phyloP scores from a whole-genome alignment of 2,113 vertebrate species.

The Eulemur rufifrons region DNA sequence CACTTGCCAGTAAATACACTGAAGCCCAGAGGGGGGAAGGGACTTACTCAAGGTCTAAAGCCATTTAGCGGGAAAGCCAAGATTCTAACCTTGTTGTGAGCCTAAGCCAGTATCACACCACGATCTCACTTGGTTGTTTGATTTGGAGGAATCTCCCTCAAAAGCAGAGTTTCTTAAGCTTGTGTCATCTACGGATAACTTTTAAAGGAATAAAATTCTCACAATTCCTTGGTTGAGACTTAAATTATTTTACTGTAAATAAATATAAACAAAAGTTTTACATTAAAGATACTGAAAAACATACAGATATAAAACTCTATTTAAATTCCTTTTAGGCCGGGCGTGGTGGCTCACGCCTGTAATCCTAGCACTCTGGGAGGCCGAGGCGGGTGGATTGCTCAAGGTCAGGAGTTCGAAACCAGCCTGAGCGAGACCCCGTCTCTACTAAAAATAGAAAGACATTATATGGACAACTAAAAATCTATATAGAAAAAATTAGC shows the following conservation, averaged over 20 bases:
- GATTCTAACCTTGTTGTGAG: not conserved
- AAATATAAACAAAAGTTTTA: not conserved
- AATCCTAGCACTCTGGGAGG: too few species aligned
- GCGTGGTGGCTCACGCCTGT: too few species aligned
- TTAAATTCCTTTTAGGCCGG: not conserved
- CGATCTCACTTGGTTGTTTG: not conserved
- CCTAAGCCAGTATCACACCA: not conserved
- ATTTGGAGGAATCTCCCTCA: not conserved
- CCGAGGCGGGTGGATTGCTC: too few species aligned
- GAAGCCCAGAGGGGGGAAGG: not conserved
- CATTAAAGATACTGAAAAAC: not conserved
- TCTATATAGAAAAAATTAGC: too few species aligned
- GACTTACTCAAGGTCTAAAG: not conserved
- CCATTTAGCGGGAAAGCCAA: not conserved
- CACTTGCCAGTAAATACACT: not conserved
- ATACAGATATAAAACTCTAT: not conserved
- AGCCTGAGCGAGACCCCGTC: too few species aligned
- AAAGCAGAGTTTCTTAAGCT: not conserved
- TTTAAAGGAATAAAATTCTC: constrained; percentile 1
- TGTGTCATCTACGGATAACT: not conserved
- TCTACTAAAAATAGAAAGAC: too few species aligned
- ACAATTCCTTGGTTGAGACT: not conserved
- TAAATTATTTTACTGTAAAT: not conserved
- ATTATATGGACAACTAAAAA: too few species aligned
- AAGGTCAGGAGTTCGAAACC: too few species aligned